These are phyloP conservation scores for Anolis carolinensis DNA, from an alignment of 2,113 vertebrate species.

Conservation along the genomic window DNA sequence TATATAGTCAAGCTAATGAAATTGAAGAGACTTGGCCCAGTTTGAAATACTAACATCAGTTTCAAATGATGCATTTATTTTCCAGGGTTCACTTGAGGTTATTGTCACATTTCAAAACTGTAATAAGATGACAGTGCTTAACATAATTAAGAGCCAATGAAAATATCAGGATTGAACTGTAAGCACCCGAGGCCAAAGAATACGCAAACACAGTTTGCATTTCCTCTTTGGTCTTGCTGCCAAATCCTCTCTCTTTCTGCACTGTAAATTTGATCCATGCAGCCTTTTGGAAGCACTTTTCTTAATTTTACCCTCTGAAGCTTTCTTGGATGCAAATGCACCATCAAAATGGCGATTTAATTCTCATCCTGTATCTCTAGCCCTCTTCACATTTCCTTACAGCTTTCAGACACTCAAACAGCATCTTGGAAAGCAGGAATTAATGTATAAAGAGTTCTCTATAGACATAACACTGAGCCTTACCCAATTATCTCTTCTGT, in stretches of 20 bases:
- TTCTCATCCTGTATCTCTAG: not conserved
- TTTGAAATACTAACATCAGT: slow-evolving; percentile 14
- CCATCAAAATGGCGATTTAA: not conserved
- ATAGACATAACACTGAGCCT: not conserved
- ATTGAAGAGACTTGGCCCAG: not conserved
- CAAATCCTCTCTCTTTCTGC: slow-evolving; percentile 7
- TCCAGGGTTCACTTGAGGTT: slow-evolving; percentile 8
- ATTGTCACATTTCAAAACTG: slow-evolving; percentile 26
- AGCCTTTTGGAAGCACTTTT: not conserved
- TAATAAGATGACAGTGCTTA: slow-evolving; percentile 23
- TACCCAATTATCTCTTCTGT: not conserved
- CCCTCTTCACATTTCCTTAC: not conserved
- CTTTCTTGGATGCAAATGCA: not conserved
- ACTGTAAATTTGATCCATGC: slow-evolving; percentile 7
- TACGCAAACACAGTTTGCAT: not conserved
- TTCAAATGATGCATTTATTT: slow-evolving; percentile 24
- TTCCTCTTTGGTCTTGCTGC: not conserved
- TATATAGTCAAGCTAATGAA: not conserved
- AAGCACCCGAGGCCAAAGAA: slow-evolving; percentile 25
- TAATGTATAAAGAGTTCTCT: not conserved
- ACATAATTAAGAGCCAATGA: slow-evolving; percentile 22
- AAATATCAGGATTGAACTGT: slow-evolving; percentile 23
- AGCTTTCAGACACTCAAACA: not conserved
- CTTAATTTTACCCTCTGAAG: slow-evolving; percentile 16
- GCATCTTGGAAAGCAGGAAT: slow-evolving; percentile 16